Evolutionary conservation across 2,888 invertebrate genomes (phyloP).

Genomic region (Drosophila monieri): DNA sequence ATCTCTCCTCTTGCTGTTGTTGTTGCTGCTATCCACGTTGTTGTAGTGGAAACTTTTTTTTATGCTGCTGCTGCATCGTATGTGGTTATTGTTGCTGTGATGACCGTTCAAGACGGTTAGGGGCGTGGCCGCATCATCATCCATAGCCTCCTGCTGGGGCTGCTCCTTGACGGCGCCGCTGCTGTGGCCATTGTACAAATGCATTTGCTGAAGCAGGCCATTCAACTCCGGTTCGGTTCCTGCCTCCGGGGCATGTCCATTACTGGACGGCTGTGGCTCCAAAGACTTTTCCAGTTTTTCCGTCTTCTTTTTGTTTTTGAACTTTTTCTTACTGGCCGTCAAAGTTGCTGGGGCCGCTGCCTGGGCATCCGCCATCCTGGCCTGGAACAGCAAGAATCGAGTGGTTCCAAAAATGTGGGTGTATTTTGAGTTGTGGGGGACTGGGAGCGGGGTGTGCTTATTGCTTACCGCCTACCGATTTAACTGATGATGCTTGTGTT

Average conservation of each 20-base stretch:
- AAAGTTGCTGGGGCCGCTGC: slow-evolving; percentile 51
- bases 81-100: slow-evolving; percentile 64
- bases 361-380: slow-evolving; percentile 63
- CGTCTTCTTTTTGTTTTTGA: slow-evolving; percentile 60
- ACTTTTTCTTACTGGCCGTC: slow-evolving; percentile 58
- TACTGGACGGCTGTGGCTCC: slow-evolving; percentile 27
- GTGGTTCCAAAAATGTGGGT: neutral
- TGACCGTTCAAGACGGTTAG: slow-evolving; percentile 54
- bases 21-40: slow-evolving; percentile 46
- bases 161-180: slow-evolving; percentile 11
- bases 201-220: slow-evolving; percentile 53
- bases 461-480: slow-evolving; percentile 14
- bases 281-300: neutral
- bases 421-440: neutral
- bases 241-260: slow-evolving; percentile 44
- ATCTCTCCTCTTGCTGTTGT: slow-evolving; percentile 20
- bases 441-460: neutral
- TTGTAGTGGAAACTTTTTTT: slow-evolving; percentile 35
- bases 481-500: slow-evolving; percentile 19
- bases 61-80: slow-evolving; percentile 10
- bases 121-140: slow-evolving; percentile 5
- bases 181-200: slow-evolving; percentile 61
- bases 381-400: neutral
- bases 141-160: neutral
- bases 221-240: slow-evolving; percentile 39